phyloP scores from a whole-genome alignment of 2,888 invertebrate species.

The Byasa hedistus region DNA sequence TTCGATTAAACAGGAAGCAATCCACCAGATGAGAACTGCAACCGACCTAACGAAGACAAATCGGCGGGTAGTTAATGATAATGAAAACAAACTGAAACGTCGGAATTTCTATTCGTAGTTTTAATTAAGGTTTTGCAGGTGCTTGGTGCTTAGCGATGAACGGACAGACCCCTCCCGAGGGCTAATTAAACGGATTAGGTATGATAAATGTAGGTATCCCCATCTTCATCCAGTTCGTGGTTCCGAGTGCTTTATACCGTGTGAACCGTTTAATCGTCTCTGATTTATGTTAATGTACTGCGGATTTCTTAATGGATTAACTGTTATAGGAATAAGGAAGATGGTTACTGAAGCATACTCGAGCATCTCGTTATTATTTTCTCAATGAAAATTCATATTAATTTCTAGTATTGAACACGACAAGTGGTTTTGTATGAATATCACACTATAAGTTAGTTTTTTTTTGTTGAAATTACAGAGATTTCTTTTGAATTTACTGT shows the following conservation, averaged over 20 bases:
- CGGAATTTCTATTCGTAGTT: conserved; percentile 25
- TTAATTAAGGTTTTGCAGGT: conserved; percentile 30
- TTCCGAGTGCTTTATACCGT: conserved; percentile 5
- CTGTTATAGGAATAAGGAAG: background rate
- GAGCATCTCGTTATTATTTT: too few relatives aligned
- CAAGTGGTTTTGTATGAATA: too few relatives aligned
- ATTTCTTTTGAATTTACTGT: too few relatives aligned
- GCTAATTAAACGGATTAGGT: conserved; percentile 28
- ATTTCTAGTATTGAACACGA: too few relatives aligned
- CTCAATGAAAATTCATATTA: too few relatives aligned
- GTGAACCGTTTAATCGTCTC: conserved; percentile 7
- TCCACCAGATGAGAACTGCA: conserved; percentile 12
- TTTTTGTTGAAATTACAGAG: too few relatives aligned
- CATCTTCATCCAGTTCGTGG: conserved; percentile 5
- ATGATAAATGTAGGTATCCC: conserved; percentile 24
- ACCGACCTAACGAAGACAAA: conserved; percentile 25
- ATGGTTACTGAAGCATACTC: too few relatives aligned
- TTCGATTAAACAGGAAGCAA: conserved; percentile 13
- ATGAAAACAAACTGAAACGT: conserved; percentile 25
- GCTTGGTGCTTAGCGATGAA: conserved; percentile 13
- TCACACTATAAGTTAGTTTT: too few relatives aligned
- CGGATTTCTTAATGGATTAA: conserved; percentile 5
- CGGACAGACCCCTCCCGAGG: conserved; percentile 4
- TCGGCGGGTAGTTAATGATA: conserved; percentile 20
- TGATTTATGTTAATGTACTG: conserved; percentile 8